Conservation (phyloP, 2,113 vertebrate species). For the Ranitomeya variabilis region DNA sequence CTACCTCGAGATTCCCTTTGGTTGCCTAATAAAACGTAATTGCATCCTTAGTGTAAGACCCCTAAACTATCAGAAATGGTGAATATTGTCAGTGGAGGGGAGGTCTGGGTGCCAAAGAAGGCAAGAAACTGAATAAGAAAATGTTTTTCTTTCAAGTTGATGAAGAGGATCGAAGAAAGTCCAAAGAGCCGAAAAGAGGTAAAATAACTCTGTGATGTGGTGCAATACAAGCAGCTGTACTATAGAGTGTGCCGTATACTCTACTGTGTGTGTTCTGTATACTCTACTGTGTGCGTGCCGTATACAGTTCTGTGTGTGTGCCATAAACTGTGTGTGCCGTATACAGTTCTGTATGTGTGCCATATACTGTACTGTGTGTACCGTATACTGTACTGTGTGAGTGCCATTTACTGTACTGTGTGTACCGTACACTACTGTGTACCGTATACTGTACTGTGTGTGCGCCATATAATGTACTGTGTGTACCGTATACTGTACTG, state of each 20-base stretch:
- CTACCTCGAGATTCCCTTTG: not conserved
- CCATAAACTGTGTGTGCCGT: too few species aligned
- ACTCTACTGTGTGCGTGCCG: too few species aligned
- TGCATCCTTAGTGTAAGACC: not conserved
- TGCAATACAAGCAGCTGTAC: not conserved
- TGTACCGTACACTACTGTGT: too few species aligned
- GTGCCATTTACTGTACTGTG: too few species aligned
- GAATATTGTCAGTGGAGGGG: not conserved
- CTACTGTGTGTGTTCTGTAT: too few species aligned
- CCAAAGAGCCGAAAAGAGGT: constrained; percentile 33
- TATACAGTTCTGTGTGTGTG: too few species aligned
- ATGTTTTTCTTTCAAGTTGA: constrained; percentile 19
- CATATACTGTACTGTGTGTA: too few species aligned
- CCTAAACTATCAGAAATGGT: not conserved
- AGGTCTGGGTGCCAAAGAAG: not conserved
- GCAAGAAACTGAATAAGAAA: constrained; percentile 10
- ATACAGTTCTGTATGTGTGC: too few species aligned
- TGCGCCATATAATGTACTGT: too few species aligned
- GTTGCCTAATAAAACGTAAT: not conserved
- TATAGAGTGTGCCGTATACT: not conserved
- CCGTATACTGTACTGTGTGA: too few species aligned
- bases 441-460: too few species aligned
- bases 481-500: not conserved
- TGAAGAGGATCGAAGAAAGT: constrained; percentile 28
- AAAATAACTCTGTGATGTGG: not conserved